phyloP scores from a whole-genome alignment of 1,140 invertebrate species.

The Vollenhovia emeryi region DNA sequence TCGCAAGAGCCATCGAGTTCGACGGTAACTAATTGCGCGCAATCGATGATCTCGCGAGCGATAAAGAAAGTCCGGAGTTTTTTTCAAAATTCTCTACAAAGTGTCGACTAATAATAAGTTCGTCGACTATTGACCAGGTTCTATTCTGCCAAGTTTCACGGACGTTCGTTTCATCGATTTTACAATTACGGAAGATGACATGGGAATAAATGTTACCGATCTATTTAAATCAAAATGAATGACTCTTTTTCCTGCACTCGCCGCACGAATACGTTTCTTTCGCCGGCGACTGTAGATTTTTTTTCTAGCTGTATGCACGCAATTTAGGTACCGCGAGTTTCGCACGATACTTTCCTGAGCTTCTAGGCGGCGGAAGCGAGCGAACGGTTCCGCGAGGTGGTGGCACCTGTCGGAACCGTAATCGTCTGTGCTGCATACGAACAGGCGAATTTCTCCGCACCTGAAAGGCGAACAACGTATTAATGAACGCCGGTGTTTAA shows the following conservation, averaged over 20 bases:
- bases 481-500: conserved; percentile 18
- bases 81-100: neutral
- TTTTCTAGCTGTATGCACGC: neutral
- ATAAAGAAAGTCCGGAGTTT: neutral
- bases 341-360: conserved; percentile 53
- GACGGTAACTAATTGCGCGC: neutral
- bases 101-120: neutral
- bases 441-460: conserved; percentile 47
- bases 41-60: neutral
- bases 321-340: neutral
- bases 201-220: neutral
- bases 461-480: neutral
- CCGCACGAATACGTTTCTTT: neutral
- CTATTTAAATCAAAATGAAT: neutral
- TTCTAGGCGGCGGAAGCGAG: conserved; percentile 11
- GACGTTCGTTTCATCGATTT: neutral
- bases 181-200: neutral
- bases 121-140: neutral
- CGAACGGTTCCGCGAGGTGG: conserved; percentile 72
- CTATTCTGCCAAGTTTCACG: neutral
- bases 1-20: neutral
- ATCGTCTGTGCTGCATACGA: conserved; percentile 42
- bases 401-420: conserved; percentile 69
- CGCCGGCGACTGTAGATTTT: neutral
- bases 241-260: neutral